Percentiles rank a stretch among this genome's conserved stretches.
phyloP scores from a whole-genome alignment of 2,888 invertebrate species.

The Eugnorisma glareosa region DNA sequence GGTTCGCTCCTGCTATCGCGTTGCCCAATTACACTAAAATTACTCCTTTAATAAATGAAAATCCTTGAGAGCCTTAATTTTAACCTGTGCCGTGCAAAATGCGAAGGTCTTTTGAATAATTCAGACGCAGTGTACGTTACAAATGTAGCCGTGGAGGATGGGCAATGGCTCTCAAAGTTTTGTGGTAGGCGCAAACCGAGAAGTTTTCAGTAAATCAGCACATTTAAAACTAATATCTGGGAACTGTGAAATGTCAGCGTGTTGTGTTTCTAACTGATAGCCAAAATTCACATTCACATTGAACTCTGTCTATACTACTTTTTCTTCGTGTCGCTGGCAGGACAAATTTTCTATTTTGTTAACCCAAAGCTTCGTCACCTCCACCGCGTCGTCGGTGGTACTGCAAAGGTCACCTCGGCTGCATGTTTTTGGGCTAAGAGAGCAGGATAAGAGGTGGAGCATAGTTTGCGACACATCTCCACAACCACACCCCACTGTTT shows the following conservation, averaged over 20 bases:
- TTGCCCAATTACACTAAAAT: constrained; percentile 78
- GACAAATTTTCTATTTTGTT: too few species aligned
- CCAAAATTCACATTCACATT: too few species aligned
- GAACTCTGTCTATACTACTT: too few species aligned
- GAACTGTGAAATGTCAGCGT: not conserved
- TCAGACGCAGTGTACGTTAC: constrained; percentile 70
- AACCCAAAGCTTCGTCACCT: too few species aligned
- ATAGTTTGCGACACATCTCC: too few species aligned
- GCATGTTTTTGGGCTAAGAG: too few species aligned
- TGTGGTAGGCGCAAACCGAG: not conserved
- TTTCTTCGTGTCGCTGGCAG: too few species aligned
- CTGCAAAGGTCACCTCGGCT: too few species aligned
- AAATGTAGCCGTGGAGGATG: constrained; percentile 60
- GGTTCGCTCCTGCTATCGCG: constrained; percentile 55
- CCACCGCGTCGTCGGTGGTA: too few species aligned
- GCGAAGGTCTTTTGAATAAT: constrained; percentile 72
- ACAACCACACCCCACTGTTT: too few species aligned
- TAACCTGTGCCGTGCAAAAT: constrained; percentile 72
- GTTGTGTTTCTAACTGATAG: too few species aligned
- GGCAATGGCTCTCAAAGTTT: constrained; percentile 63
- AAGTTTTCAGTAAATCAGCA: not conserved
- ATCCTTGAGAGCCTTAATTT: constrained; percentile 76
- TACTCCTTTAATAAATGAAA: constrained; percentile 80
- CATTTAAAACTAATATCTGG: not conserved
- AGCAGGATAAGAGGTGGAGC: too few species aligned